Percentiles rank a stretch among this genome's conserved stretches.
phyloP scores from a whole-genome alignment of 1,140 invertebrate species.

The Zaprionus inermis region DNA sequence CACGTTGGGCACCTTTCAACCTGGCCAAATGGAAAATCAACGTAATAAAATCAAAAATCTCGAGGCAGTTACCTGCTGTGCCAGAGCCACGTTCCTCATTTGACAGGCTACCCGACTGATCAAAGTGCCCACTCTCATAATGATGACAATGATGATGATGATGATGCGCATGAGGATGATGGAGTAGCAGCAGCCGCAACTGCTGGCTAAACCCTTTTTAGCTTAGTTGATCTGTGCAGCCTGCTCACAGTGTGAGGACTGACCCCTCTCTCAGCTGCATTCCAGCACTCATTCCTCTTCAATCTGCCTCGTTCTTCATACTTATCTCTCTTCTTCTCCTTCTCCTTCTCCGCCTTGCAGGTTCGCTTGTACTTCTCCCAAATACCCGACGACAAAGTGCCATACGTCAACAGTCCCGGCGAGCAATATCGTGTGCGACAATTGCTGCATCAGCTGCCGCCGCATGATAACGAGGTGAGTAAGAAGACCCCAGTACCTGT shows the following conservation, averaged over 20 bases:
- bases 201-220: constrained; percentile 38
- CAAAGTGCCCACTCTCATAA: constrained; percentile 7
- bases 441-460: constrained; percentile 95
- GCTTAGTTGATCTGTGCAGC: constrained; percentile 25
- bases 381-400: constrained; percentile 98
- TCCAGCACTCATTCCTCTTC: constrained; percentile 34
- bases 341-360: constrained; percentile 86
- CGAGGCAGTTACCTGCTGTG: constrained; percentile 59
- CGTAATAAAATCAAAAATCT: constrained; percentile 77
- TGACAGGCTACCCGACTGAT: constrained; percentile 27
- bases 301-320: constrained; percentile 14
- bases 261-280: constrained; percentile 30
- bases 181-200: constrained; percentile 13
- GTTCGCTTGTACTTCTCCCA: constrained; percentile 98
- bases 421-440: constrained; percentile 97
- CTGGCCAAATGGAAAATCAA: constrained; percentile 68
- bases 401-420: constrained; percentile 97
- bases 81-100: constrained; percentile 17
- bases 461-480: constrained; percentile 95
- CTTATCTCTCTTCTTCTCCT: constrained; percentile 28
- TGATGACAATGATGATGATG: constrained; percentile 6
- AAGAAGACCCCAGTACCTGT: constrained; percentile 1
- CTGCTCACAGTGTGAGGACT: constrained; percentile 36
- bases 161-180: constrained; percentile 13
- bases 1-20: constrained; percentile 80